Evolutionary conservation across 2,797 vertebrate genomes (phyloP), one percentile per base, ranked within the genome.

Genomic region (Lerista edwardsae): DNA sequence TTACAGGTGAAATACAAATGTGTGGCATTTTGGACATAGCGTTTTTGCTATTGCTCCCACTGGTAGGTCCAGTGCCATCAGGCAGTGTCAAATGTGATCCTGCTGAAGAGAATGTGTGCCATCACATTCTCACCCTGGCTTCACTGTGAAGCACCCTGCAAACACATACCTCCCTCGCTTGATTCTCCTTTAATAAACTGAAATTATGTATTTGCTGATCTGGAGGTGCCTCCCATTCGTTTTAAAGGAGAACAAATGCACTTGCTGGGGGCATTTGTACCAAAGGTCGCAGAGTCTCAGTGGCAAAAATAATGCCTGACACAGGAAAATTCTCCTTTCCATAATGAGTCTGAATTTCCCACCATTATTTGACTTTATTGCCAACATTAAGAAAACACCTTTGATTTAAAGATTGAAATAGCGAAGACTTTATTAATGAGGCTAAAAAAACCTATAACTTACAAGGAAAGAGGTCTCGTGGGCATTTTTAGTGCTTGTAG

Each of bases 41-140:
- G 14, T 14, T 47, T 25, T n/a, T 64, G 9, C n/a, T 74, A n/a
- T 4, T 74, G 39, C 47, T 79, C 23, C 4, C 65, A 36, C 14
- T 55, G 9, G 55, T 76, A 47, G n/a, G 76, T 81, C 19, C 29
- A 36, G 17, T 29, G 65, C 85, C 25, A 78, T 2, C 65, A 88
- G 87, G 11, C 61, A 34, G 68, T 81, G 82, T 39, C 73, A 77
- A 79, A 71, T n/a, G n/a, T n/a, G n/a, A n/a, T n/a, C n/a, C n/a
- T n/a, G 11, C 9, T n/a, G 27, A 78, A 78, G 19, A 79, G 23
- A 39, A 82, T n/a, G n/a, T n/a, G 44, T 14, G 4, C 34, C 25
- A 31, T 39, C 41, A 25, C 17, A 72, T 86, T 82, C 31, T n/a
- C n/a, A n/a, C n/a, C n/a, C n/a, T n/a, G n/a, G n/a, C n/a, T 34